These are phyloP conservation scores for Eonycteris spelaea DNA, from an alignment of 2,113 vertebrate species.

Conservation along the genomic window DNA sequence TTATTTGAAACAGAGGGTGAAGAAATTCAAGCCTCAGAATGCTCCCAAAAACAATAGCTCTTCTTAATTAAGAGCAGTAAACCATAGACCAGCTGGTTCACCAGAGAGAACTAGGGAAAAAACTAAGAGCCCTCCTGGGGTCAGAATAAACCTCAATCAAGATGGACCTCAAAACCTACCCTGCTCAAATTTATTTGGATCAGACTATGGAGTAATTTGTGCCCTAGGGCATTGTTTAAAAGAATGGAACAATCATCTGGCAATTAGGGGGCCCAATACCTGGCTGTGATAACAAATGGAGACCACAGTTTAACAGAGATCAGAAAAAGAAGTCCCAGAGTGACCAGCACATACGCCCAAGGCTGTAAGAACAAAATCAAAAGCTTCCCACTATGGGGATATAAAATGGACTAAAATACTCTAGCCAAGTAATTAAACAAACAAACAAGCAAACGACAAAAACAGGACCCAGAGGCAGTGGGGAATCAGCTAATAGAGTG, in stretches of 20 bases:
- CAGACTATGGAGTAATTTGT: background rate
- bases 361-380: background rate
- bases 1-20: background rate
- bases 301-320: background rate
- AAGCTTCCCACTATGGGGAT: background rate
- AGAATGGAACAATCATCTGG: background rate
- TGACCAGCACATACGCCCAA: background rate
- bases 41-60: background rate
- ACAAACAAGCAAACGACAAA: background rate
- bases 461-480: background rate
- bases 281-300: background rate
- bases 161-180: background rate
- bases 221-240: background rate
- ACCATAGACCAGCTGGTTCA: background rate
- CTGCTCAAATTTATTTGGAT: conserved; percentile 29
- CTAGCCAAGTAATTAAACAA: background rate
- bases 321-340: background rate
- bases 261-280: background rate
- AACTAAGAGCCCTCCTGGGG: background rate
- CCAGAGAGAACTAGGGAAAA: background rate
- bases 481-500: background rate
- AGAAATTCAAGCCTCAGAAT: conserved; percentile 8
- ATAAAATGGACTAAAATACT: background rate
- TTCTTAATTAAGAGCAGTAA: conserved; percentile 42
- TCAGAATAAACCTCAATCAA: background rate